Conservation (phyloP, 2,888 invertebrate genomes). For the Byasa hedistus region DNA sequence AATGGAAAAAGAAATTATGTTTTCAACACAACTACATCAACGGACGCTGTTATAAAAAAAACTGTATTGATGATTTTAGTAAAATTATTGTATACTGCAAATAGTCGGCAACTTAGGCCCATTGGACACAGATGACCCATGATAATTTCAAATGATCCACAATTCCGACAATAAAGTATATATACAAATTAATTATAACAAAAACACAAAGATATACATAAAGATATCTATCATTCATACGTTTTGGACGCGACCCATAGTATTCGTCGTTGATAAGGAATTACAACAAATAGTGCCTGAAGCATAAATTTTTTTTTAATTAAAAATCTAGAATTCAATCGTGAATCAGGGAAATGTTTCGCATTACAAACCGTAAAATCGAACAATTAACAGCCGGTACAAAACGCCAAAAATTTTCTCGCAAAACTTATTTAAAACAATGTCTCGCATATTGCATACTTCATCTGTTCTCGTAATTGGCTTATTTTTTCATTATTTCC, state of each 20-base stretch:
- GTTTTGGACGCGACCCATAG: background rate
- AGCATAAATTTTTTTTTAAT: background rate
- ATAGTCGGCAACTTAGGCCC: no score
- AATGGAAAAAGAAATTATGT: background rate
- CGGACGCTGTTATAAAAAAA: no score
- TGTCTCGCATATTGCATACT: constrained; percentile 13
- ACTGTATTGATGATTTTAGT: no score
- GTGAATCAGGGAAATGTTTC: constrained; percentile 14
- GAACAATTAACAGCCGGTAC: constrained; percentile 32
- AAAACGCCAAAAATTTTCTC: constrained; percentile 40
- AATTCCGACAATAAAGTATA: no score
- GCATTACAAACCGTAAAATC: constrained; percentile 22
- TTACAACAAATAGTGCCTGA: background rate
- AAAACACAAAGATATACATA: no score
- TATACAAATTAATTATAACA: no score
- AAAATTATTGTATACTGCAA: no score
- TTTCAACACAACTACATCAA: background rate
- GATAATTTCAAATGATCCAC: no score
- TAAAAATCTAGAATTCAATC: constrained; percentile 11
- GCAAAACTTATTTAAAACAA: constrained; percentile 35
- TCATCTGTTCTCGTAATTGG: constrained; percentile 13
- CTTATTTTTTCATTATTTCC: background rate
- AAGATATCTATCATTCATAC: no score
- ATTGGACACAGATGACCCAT: no score
- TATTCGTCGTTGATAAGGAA: background rate